phyloP scores from a whole-genome alignment of 2,113 vertebrate genomes.

The Myotis yumanensis region DNA sequence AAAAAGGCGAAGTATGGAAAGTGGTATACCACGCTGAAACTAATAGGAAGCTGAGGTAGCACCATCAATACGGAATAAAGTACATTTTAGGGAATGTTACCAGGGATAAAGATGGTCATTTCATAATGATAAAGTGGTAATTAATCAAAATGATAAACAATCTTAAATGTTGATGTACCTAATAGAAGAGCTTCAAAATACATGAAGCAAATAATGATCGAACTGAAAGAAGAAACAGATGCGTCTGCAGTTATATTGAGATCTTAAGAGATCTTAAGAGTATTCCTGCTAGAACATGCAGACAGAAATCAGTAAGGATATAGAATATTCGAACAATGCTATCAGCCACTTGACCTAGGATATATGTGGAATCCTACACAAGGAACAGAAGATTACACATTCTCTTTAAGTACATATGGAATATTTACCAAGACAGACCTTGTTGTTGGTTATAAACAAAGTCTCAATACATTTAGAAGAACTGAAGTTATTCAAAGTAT shows the following conservation, averaged over 20 bases:
- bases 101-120: not conserved
- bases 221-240: not conserved
- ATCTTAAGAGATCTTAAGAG: not conserved
- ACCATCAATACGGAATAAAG: not conserved
- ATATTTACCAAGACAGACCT: not conserved
- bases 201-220: not conserved
- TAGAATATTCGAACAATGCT: not conserved
- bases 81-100: not conserved
- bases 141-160: not conserved
- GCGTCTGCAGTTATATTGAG: not conserved
- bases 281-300: not conserved
- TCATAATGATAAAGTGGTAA: not conserved
- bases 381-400: not conserved
- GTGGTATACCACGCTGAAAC: not conserved
- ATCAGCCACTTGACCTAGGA: not conserved
- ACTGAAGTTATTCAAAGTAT: not conserved
- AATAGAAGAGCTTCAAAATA: not conserved
- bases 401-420: not conserved
- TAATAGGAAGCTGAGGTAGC: not conserved
- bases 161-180: not conserved
- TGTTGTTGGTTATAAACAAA: not conserved
- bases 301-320: not conserved
- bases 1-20: not conserved
- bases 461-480: not conserved
- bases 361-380: not conserved